Evolutionary conservation across 1,140 invertebrate genomes (phyloP).

Genomic region (Monomorium pharaonis): DNA sequence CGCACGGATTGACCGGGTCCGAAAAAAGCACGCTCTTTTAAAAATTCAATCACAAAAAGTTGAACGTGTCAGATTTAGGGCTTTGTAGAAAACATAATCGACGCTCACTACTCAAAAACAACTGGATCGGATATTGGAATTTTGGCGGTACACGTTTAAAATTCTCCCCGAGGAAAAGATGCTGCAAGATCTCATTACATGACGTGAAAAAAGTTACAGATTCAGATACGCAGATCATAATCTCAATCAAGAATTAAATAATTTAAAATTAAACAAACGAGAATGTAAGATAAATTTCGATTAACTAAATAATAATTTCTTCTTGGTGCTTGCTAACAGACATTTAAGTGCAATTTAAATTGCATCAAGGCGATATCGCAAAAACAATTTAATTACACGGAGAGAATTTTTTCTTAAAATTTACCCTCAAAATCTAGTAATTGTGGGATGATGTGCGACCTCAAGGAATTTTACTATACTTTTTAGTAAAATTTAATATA

Average conservation of each 20-base stretch:
- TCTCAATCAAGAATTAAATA: not conserved
- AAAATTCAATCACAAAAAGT: slow-evolving; percentile 9
- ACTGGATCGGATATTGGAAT: not conserved
- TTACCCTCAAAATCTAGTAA: no score
- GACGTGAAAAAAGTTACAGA: not conserved
- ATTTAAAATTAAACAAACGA: not conserved
- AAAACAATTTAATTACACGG: slow-evolving; percentile 27
- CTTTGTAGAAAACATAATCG: not conserved
- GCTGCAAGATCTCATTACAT: not conserved
- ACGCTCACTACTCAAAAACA: not conserved
- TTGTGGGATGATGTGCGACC: no score
- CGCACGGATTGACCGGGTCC: slow-evolving; percentile 35
- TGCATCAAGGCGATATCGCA: not conserved
- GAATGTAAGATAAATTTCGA: not conserved
- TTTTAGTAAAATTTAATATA: no score
- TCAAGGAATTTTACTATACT: no score
- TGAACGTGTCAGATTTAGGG: not conserved
- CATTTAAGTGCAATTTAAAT: not conserved
- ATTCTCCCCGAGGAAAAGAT: not conserved
- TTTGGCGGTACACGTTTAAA: not conserved
- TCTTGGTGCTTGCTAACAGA: not conserved
- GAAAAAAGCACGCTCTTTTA: slow-evolving; percentile 51
- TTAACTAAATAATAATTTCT: not conserved
- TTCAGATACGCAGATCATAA: not conserved
- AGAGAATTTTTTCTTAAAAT: no score